Conservation (phyloP, 1,140 invertebrate genomes). For the silkworm (Bombyx mori) region ASM3026992v2 NC_085118.1:12188001-12188500, state of each 20-base stretch:
- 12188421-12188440: too few relatives aligned
- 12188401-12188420: too few relatives aligned
- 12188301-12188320: slow-evolving; percentile 40
- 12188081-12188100: too few relatives aligned
- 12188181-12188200: slow-evolving; percentile 23
- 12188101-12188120: too few relatives aligned
- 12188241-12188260: slow-evolving; percentile 44
- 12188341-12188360: slow-evolving; percentile 15
- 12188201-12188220: slow-evolving; percentile 32
- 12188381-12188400: background rate
- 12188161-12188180: slow-evolving; percentile 1
- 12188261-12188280: slow-evolving; percentile 28
- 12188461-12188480: too few relatives aligned
- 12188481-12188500: too few relatives aligned
- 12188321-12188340: slow-evolving; percentile 31
- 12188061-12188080: too few relatives aligned
- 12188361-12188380: slow-evolving; percentile 1
- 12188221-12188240: slow-evolving; percentile 50
- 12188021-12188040: too few relatives aligned
- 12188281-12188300: slow-evolving; percentile 48
- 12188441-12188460: too few relatives aligned
- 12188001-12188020: too few relatives aligned
- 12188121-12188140: background rate
- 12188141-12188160: too few relatives aligned
- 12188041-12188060: too few relatives aligned